These are phyloP conservation scores for Zosterops borbonicus DNA, from an alignment of 2,113 vertebrate species.

Conservation along the genomic window DNA sequence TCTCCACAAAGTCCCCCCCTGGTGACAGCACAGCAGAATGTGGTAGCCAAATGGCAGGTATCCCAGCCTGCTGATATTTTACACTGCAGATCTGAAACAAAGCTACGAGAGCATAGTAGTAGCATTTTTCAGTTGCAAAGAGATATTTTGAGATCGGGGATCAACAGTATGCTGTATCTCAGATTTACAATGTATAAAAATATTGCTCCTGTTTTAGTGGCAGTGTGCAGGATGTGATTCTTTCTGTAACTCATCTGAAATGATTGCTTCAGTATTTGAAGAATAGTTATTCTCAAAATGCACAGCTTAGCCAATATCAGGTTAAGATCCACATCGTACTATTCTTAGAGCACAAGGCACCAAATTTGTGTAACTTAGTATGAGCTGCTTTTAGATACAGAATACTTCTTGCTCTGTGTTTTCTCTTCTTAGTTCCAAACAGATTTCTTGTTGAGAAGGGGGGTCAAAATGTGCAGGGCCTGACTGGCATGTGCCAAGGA, in stretches of 20 bases:
- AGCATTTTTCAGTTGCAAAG: neutral
- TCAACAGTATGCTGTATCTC: neutral
- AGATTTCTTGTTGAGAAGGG: neutral
- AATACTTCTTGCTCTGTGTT: neutral
- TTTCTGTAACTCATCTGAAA: neutral
- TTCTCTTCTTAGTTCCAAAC: neutral
- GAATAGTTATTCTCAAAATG: neutral
- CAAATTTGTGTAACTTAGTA: neutral
- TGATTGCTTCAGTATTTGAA: neutral
- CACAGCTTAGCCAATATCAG: neutral
- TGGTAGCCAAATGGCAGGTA: fast-evolving
- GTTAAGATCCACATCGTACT: neutral
- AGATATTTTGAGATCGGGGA: neutral
- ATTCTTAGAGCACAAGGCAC: neutral
- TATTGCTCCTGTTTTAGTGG: neutral
- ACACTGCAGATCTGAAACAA: neutral
- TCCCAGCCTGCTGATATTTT: neutral
- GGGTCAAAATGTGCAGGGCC: neutral
- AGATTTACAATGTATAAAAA: neutral
- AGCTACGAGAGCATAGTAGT: neutral
- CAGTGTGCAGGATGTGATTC: too few relatives aligned
- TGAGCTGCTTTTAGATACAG: neutral
- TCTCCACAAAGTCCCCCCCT: fast-evolving
- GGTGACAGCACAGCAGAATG: neutral
- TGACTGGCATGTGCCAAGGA: neutral